A percentile compares a stretch with the other conserved stretches of the same genome.
These are phyloP conservation scores for Pyrgus malvae DNA, from an alignment of 2,888 invertebrate species.

Conservation along the genomic window DNA sequence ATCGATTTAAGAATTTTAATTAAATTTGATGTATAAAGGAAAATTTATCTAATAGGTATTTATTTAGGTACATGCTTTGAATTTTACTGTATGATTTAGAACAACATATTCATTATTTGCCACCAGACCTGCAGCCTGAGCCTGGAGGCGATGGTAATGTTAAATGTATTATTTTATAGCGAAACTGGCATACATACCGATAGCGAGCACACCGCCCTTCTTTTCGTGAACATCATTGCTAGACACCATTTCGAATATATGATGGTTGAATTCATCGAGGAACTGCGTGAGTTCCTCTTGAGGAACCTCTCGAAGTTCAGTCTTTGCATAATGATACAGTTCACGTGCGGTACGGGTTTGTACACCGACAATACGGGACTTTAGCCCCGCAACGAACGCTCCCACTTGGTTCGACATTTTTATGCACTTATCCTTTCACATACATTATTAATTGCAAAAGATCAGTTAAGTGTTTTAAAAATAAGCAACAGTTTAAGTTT, in stretches of 20 bases:
- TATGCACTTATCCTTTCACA: constrained; percentile 30
- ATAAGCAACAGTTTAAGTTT: too few relatives aligned
- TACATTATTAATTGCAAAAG: too few relatives aligned
- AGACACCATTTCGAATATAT: constrained; percentile 97
- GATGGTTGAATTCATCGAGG: constrained; percentile 97
- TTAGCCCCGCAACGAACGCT: constrained; percentile 92
- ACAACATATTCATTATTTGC: too few relatives aligned
- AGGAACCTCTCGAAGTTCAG: constrained; percentile 93
- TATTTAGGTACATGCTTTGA: too few relatives aligned
- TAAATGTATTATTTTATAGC: too few relatives aligned
- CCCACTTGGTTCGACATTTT: constrained; percentile 83
- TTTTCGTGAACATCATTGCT: constrained; percentile 96
- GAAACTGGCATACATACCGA: constrained; percentile 78
- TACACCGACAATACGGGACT: constrained; percentile 92
- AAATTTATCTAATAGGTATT: too few relatives aligned
- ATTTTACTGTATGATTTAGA: too few relatives aligned
- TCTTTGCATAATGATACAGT: constrained; percentile 94
- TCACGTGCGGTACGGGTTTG: constrained; percentile 94
- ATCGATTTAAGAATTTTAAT: too few relatives aligned
- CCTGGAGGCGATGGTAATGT: too few relatives aligned
- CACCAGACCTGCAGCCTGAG: too few relatives aligned
- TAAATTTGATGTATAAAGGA: too few relatives aligned
- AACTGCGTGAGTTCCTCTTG: constrained; percentile 95
- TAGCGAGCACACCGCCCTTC: constrained; percentile 97
- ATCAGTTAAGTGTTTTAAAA: too few relatives aligned